A percentile compares a stretch with the other conserved stretches of the same genome.
Conservation (phyloP, 2,888 invertebrate species). For the Erebia epiphron region DNA sequence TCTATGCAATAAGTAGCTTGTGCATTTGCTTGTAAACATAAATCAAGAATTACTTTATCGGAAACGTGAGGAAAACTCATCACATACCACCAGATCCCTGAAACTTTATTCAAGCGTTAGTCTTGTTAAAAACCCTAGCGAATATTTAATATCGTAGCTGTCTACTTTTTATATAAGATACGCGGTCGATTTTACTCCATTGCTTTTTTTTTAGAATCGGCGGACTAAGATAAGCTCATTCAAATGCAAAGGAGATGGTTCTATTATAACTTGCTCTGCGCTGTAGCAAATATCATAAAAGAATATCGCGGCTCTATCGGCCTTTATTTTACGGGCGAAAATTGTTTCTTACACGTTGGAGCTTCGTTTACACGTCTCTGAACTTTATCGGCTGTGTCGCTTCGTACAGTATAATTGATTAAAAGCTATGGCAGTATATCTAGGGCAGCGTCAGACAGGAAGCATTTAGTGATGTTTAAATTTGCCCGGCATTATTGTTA, state of each 20-base stretch:
- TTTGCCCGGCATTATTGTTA: too few species aligned
- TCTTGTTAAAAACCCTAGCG: not conserved
- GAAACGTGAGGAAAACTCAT: not conserved
- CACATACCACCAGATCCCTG: not conserved
- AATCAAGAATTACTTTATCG: too few species aligned
- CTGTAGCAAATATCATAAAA: slow-evolving; percentile 38
- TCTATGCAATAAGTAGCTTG: too few species aligned
- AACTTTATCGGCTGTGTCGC: slow-evolving; percentile 2
- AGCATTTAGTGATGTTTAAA: too few species aligned
- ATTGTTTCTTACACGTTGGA: slow-evolving; percentile 26
- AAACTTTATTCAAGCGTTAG: not conserved
- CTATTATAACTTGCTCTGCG: slow-evolving; percentile 39
- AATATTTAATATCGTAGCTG: slow-evolving; percentile 29
- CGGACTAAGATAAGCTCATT: slow-evolving; percentile 36
- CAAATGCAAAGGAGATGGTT: slow-evolving; percentile 40
- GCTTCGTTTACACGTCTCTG: slow-evolving; percentile 22
- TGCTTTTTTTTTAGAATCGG: slow-evolving; percentile 23
- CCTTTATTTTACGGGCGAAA: slow-evolving; percentile 34
- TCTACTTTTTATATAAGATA: slow-evolving; percentile 24
- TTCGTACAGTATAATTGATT: not conserved
- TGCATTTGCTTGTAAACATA: too few species aligned
- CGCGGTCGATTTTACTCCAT: slow-evolving; percentile 29
- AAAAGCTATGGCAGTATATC: not conserved
- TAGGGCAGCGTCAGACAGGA: not conserved
- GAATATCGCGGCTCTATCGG: slow-evolving; percentile 36